Percentiles rank a stretch among this genome's conserved stretches.
phyloP scores from a whole-genome alignment of 1,140 invertebrate species.

The Zaprionus davidi region DNA sequence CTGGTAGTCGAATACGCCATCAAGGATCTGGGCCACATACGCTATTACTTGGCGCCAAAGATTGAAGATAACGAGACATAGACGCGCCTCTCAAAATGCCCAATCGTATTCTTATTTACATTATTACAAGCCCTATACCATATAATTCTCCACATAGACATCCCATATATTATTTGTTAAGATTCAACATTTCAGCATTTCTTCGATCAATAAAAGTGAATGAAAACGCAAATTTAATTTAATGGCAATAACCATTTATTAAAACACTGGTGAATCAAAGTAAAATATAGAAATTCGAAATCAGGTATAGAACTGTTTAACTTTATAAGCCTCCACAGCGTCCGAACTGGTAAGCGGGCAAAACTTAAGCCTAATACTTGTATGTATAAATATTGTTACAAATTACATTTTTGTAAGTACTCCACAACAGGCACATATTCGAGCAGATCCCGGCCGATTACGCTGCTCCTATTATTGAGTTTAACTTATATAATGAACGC shows the following conservation, averaged over 20 bases:
- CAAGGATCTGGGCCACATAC: conserved; percentile 96
- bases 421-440: conserved; percentile 1
- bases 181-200: conserved; percentile 40
- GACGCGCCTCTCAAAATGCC: not conserved
- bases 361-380: not conserved
- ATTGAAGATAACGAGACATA: conserved; percentile 92
- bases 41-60: conserved; percentile 99
- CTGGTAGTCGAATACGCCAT: conserved; percentile 99
- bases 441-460: not conserved
- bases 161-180: conserved; percentile 58
- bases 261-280: conserved; percentile 49
- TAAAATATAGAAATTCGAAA: conserved; percentile 19
- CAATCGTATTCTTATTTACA: conserved; percentile 49
- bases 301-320: conserved; percentile 3
- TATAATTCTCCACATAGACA: conserved; percentile 46
- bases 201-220: conserved; percentile 59
- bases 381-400: conserved; percentile 1
- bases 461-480: conserved; percentile 37
- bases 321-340: conserved; percentile 11
- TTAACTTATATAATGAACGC: conserved; percentile 56
- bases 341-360: not conserved
- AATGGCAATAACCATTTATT: conserved; percentile 62
- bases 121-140: conserved; percentile 6
- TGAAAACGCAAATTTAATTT: conserved; percentile 16
- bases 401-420: conserved; percentile 5